Percentiles rank a stretch among this genome's conserved stretches.
phyloP scores from a whole-genome alignment of 2,888 invertebrate genomes.

The Prosopocoilus inquinatus region DNA sequence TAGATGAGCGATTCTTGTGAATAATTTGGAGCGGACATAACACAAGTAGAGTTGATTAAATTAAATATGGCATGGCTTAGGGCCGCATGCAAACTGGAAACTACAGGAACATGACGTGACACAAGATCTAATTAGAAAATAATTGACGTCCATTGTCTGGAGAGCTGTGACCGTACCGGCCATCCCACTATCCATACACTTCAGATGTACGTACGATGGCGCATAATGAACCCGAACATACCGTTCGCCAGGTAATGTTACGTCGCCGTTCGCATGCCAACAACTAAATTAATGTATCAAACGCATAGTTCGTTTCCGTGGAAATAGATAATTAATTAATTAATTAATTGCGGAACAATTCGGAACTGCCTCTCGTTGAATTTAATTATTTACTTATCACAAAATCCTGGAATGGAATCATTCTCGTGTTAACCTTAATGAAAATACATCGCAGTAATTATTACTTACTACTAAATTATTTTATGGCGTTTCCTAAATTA shows the following conservation, averaged over 20 bases:
- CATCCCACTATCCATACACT: conserved; percentile 20
- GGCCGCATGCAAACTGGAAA: conserved; percentile 21
- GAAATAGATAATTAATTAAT: no score
- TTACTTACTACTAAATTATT: no score
- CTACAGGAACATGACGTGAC: conserved; percentile 30
- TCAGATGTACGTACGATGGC: conserved; percentile 13
- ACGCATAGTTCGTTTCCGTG: no score
- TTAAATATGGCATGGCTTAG: conserved; percentile 23
- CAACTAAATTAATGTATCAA: no score
- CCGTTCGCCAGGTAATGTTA: not conserved
- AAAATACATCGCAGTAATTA: no score
- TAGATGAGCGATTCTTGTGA: not conserved
- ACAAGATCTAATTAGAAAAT: conserved; percentile 33
- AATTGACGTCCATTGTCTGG: conserved; percentile 32
- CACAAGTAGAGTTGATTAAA: conserved; percentile 15
- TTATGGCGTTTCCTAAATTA: no score
- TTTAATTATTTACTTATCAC: no score
- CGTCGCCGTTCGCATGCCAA: no score
- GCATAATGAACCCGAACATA: conserved; percentile 22
- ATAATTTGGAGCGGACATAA: not conserved
- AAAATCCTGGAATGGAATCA: no score
- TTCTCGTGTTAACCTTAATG: no score
- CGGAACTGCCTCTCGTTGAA: no score
- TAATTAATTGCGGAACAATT: no score
- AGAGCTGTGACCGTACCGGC: conserved; percentile 26